Conservation (phyloP, 2,888 invertebrate genomes). For the Erebia palarica region DNA sequence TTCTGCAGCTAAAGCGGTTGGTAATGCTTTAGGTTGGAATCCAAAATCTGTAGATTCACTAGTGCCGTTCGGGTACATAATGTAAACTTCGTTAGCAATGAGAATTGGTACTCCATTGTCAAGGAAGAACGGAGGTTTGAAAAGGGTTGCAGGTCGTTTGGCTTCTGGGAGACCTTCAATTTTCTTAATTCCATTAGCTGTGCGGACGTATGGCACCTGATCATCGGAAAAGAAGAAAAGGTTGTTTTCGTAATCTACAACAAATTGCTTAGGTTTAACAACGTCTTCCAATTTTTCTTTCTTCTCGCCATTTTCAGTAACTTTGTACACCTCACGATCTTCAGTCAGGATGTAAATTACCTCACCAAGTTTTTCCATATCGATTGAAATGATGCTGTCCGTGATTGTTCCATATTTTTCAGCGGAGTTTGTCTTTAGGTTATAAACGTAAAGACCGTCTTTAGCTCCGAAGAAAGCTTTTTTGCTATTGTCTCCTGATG, state of each 20-base stretch:
- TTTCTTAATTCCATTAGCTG: conserved; percentile 48
- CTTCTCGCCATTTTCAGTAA: conserved; percentile 57
- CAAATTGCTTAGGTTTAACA: conserved; percentile 56
- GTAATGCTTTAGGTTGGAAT: conserved; percentile 47
- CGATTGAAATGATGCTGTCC: conserved; percentile 46
- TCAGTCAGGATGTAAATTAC: conserved; percentile 60
- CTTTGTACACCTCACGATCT: conserved; percentile 57
- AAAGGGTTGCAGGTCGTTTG: conserved; percentile 46
- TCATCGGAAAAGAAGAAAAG: conserved; percentile 56
- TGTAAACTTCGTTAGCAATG: conserved; percentile 50
- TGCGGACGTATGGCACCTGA: conserved; percentile 52
- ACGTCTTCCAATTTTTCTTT: conserved; percentile 54
- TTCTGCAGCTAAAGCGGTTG: conserved; percentile 60
- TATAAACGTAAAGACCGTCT: conserved; percentile 58
- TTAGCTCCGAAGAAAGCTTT: conserved; percentile 54
- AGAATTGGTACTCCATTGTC: conserved; percentile 51
- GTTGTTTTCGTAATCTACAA: conserved; percentile 59
- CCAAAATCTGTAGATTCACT: conserved; percentile 32
- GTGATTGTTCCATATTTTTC: conserved; percentile 45
- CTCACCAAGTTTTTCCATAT: conserved; percentile 43
- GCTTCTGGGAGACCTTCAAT: conserved; percentile 57
- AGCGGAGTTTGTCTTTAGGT: conserved; percentile 39
- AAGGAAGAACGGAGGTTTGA: conserved; percentile 57
- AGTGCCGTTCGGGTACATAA: conserved; percentile 54
- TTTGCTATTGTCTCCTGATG: conserved; percentile 49